Conservation (phyloP, 1,140 invertebrate genomes). For the Dinoponera quadriceps region DNA sequence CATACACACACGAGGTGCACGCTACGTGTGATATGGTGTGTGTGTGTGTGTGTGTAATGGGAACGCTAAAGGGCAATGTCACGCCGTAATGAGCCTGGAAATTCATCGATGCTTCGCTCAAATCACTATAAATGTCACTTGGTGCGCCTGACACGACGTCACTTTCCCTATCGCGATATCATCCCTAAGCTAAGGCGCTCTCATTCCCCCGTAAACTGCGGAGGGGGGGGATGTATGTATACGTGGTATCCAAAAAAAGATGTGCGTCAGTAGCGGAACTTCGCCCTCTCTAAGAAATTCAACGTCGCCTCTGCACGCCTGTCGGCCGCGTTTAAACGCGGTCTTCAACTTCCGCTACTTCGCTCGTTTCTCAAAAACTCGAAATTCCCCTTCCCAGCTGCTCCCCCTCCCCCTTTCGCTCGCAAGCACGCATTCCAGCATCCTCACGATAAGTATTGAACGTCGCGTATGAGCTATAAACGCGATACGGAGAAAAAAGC, state of each 20-base stretch:
- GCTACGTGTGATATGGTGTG: neutral
- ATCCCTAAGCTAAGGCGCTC: neutral
- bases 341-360: no score
- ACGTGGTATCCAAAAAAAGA: neutral
- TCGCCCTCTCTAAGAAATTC: slow-evolving; percentile 7
- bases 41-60: slow-evolving; percentile 24
- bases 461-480: neutral
- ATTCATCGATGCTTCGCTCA: slow-evolving; percentile 65
- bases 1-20: neutral
- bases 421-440: neutral
- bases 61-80: slow-evolving; percentile 66
- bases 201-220: neutral
- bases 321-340: no score
- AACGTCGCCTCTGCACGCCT: no score
- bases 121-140: slow-evolving; percentile 67
- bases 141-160: slow-evolving; percentile 13
- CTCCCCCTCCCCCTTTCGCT: no score
- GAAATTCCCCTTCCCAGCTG: no score
- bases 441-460: neutral
- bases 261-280: neutral
- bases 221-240: slow-evolving; percentile 2
- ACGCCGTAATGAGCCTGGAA: slow-evolving; percentile 65
- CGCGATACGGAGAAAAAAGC: no score
- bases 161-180: slow-evolving; percentile 23
- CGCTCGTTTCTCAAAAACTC: no score